A percentile compares a stretch with the other conserved stretches of the same genome.
These are phyloP conservation scores for Iphiclides podalirius DNA, from an alignment of 2,888 invertebrate species.

Conservation along the genomic window DNA sequence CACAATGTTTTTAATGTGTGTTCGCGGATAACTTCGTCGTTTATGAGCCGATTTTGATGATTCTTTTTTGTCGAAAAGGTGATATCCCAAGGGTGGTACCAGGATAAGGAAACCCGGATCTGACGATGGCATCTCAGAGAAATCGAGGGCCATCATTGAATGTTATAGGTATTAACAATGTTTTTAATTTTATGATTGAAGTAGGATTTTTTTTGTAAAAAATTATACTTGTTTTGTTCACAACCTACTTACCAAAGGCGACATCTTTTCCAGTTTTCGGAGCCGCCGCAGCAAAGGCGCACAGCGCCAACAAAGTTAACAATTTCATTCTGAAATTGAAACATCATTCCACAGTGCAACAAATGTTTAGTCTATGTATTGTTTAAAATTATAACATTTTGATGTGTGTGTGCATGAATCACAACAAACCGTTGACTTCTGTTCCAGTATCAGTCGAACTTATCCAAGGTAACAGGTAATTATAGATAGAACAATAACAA, in stretches of 20 bases:
- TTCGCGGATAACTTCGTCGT: too few species aligned
- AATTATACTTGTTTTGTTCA: not conserved
- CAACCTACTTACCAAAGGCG: conserved; percentile 23
- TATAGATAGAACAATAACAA: not conserved
- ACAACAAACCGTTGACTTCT: not conserved
- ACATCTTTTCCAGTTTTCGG: conserved; percentile 36
- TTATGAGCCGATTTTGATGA: too few species aligned
- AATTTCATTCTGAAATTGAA: conserved; percentile 56
- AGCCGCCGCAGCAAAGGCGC: conserved; percentile 50
- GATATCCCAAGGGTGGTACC: too few species aligned
- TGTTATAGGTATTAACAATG: too few species aligned
- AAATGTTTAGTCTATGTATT: not conserved
- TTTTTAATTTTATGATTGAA: too few species aligned
- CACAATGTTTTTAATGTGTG: too few species aligned
- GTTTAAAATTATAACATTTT: not conserved
- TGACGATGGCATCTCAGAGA: too few species aligned
- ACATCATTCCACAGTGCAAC: not conserved
- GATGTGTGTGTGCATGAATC: not conserved
- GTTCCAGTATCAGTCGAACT: not conserved
- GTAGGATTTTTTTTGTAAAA: not conserved
- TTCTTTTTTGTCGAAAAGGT: too few species aligned
- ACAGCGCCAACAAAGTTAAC: conserved; percentile 46
- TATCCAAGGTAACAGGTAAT: conserved; percentile 4
- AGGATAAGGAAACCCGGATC: too few species aligned
- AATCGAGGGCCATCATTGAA: too few species aligned